phyloP scores from a whole-genome alignment of 2,888 invertebrate genomes.

The Phaonia tiefii region DNA sequence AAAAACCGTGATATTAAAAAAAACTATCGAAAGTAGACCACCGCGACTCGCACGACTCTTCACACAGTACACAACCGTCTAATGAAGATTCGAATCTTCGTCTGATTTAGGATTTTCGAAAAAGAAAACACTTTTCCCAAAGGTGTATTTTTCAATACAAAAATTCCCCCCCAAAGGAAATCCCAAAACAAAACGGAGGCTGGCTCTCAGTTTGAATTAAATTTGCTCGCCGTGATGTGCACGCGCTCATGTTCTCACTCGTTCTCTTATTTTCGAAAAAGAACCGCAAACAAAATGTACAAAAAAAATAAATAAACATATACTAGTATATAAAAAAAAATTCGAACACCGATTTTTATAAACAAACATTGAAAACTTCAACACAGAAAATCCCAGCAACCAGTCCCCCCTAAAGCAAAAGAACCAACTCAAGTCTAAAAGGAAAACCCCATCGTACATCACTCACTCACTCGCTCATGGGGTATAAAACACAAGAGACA shows the following conservation, averaged over 20 bases:
- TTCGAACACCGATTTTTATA: conserved; percentile 51
- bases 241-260: background rate
- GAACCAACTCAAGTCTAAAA: too few species aligned
- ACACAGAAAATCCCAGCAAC: background rate
- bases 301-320: background rate
- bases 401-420: background rate
- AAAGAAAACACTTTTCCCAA: conserved; percentile 46
- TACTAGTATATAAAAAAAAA: background rate
- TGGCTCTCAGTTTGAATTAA: background rate
- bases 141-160: conserved; percentile 21
- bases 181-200: conserved; percentile 1
- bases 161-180: conserved; percentile 32
- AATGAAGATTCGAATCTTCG: conserved; percentile 79
- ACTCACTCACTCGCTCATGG: background rate
- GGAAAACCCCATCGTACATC: background rate
- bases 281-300: conserved; percentile 3
- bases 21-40: conserved; percentile 52
- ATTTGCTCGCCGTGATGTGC: background rate
- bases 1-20: conserved; percentile 40
- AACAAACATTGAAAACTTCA: conserved; percentile 59
- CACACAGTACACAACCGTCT: conserved; percentile 77
- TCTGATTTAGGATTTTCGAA: conserved; percentile 73
- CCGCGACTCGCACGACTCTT: conserved; percentile 68
- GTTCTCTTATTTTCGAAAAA: conserved; percentile 19
- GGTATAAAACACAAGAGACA: background rate